Evolutionary conservation across 2,797 vertebrate species (phyloP), one percentile per base, ranked within the genome.

Genomic region (Sebastes aleutianus): DNA sequence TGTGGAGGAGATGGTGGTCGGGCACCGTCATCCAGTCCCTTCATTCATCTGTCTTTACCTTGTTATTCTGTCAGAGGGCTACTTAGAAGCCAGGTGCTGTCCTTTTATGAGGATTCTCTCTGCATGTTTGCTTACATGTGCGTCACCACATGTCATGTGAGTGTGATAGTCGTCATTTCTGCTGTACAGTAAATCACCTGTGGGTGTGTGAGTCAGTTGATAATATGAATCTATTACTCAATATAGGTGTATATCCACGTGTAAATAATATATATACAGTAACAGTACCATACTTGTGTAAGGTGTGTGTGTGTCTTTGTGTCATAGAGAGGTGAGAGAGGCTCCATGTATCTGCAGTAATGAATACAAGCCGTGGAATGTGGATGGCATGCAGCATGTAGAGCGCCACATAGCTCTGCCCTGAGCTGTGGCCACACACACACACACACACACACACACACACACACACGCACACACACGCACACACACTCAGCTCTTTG

Each of bases 351-450:
- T 88, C 83, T 61, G 78, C 66, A 69, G 84, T 90, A 88, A 91
- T 90, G 84, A 91, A 89, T 86, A 79, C 80, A 88, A 83, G 73
- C 53, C 8, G 29, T 80, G 88, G 88, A 90, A 92, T 89, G 87
- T 80, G 71, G 72, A 27, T 70, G 81, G 83, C 76, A 90, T 74
- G 78, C 80, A 74, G 73, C 67, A 67, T 74, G 78, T 67, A 68
- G 50, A 70, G 34, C 61, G 72, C 18, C 66, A 43, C 79, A 82
- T 79, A 76, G 73, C 70, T 87, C 68, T n/a, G 50, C 24, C 10
- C 13, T 79, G 64, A 80, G 69, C 77, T 76, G 70, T 29, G 54
- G 13, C 27, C 34, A 24, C 18, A 43, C 70, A 57, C n/a, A n/a
- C 24, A 69, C 29, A 65, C 43, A 43, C 39, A 62, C n/a, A 34